Evolutionary conservation across 2,797 vertebrate genomes (phyloP).

Genomic region (Pogonophryne albipinna): DNA sequence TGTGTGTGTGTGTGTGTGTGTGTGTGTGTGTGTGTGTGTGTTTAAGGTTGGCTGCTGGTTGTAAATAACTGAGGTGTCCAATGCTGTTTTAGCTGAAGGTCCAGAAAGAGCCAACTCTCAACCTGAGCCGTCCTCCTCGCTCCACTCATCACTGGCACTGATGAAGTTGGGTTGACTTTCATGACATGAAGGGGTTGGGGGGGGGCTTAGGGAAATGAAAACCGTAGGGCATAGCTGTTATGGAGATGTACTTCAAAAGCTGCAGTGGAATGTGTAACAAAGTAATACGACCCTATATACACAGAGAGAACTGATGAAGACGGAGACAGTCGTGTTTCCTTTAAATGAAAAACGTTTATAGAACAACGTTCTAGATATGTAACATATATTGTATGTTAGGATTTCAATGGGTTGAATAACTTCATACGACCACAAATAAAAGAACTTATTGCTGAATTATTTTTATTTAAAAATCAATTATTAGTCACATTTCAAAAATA

Average conservation of each 20-base stretch:
- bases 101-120: conserved; percentile 27
- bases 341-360: neutral
- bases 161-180: conserved; percentile 51
- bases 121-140: conserved; percentile 12
- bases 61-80: conserved; percentile 45
- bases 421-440: no score
- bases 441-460: no score
- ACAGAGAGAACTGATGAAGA: neutral
- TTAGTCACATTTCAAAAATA: no score
- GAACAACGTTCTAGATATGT: no score
- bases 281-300: conserved; percentile 47
- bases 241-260: conserved; percentile 67
- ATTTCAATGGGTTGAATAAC: no score
- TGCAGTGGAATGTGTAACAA: conserved; percentile 59
- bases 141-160: conserved; percentile 40
- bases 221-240: conserved; percentile 41
- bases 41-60: conserved; percentile 31
- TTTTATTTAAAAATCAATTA: no score
- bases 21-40: neutral
- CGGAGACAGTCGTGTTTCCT: neutral
- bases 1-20: neutral
- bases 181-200: neutral
- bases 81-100: conserved; percentile 29
- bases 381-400: no score
- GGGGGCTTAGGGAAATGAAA: conserved; percentile 15